Evolutionary conservation across 1,140 invertebrate species (phyloP).

Genomic region (Papilio helenus): DNA sequence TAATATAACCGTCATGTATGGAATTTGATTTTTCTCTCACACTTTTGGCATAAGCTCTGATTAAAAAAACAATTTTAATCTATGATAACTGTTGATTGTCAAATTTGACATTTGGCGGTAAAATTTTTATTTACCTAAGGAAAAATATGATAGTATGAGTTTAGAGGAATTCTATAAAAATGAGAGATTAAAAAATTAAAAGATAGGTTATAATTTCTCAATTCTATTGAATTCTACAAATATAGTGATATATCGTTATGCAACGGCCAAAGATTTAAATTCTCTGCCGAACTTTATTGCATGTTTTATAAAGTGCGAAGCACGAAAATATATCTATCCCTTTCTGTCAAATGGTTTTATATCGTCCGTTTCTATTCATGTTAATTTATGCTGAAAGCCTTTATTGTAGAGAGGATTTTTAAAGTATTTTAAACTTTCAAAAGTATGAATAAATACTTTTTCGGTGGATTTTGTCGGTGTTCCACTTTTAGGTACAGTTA

Average conservation of each 20-base stretch:
- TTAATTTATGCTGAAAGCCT: neutral
- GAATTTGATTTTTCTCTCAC: too few relatives aligned
- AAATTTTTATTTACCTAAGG: neutral
- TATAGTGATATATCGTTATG: neutral
- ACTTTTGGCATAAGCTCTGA: neutral
- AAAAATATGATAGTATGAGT: neutral
- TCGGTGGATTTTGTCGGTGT: too few relatives aligned
- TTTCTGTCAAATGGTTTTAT: neutral
- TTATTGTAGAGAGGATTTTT: too few relatives aligned
- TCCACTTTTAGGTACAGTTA: too few relatives aligned
- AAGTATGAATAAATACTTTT: too few relatives aligned
- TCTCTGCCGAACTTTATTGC: neutral
- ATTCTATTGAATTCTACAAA: neutral
- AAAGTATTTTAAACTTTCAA: too few relatives aligned
- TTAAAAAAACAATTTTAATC: neutral
- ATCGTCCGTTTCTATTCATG: neutral
- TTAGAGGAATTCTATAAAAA: too few relatives aligned
- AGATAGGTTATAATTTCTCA: too few relatives aligned
- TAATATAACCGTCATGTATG: too few relatives aligned
- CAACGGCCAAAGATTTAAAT: conserved; percentile 9
- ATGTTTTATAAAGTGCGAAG: neutral
- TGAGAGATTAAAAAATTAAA: too few relatives aligned
- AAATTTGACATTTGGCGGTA: neutral
- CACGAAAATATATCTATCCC: neutral
- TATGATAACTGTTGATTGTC: conserved; percentile 10